Evolutionary conservation across 1,140 invertebrate species (phyloP), one percentile per base, ranked within the genome.

Genomic region (Anastrepha obliqua): DNA sequence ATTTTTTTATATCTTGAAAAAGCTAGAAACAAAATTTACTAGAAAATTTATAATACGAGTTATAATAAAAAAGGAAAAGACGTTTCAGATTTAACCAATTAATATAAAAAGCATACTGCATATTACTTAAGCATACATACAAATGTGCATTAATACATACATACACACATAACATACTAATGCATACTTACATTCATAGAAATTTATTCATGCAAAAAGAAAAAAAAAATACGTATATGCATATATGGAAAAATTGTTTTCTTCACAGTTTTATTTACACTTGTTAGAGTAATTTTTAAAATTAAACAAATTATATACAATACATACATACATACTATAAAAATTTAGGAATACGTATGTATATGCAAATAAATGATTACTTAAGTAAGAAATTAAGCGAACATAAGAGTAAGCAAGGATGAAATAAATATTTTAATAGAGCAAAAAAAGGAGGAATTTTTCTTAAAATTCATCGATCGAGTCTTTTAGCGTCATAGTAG

Each of bases 401-500:
- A 47, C 9, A 55, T 20, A 81, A 81, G 7, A 20, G 11, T 74
- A 74, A 64, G 17, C 39, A 55, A 74, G 44, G 65, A 58, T 15
- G 20, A 60, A 88, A 88, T 51, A 86, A 47, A 74, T 74, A 89
- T 87, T 81, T 87, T 51, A 88, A 87, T 51, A 87, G 86, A 89
- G 85, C 20, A 89, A 87, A 89, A 87, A 90, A 13, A 17, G 47
- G 70, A 67, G 7, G 42, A 86, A 59, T 15, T 86, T 86, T 86
- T 87, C 29, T 85, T 90, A 90, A 92, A 90, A 90, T 90, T 90
- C 90, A 91, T 89, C 89, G 89, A 90, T 88, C 89, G 89, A 91
- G 90, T 92, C 91, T 92, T 92, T 92, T 92, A 92, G 91, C 89
- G 89, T 92, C 92, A 90, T 92, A 89, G 29, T 29, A 29, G 29